Evolutionary conservation across 2,113 vertebrate species (phyloP).

Genomic region (Aepyceros melampus): DNA sequence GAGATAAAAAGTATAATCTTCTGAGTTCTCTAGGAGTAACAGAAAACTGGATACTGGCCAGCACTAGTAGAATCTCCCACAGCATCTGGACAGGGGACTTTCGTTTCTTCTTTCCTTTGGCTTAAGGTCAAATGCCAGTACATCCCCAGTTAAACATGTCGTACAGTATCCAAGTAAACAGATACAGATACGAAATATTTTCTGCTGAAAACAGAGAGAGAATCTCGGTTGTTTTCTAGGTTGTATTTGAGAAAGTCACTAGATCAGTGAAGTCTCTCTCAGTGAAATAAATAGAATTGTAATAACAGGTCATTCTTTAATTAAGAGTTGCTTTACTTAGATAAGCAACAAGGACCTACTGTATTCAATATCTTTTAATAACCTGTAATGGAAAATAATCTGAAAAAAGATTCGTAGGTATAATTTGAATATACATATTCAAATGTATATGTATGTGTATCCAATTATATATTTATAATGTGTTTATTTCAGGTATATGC

Average conservation of each 20-base stretch:
- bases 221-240: neutral
- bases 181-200: neutral
- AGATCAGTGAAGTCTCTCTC: neutral
- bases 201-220: neutral
- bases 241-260: neutral
- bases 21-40: neutral
- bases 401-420: neutral
- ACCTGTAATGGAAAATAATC: neutral
- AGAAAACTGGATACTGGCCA: neutral
- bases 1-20: neutral
- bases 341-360: neutral
- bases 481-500: neutral
- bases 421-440: neutral
- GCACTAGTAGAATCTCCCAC: neutral
- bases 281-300: neutral
- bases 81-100: neutral
- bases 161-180: neutral
- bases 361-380: neutral
- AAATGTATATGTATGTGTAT: neutral
- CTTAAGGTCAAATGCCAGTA: neutral
- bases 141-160: neutral
- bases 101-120: neutral
- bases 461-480: neutral
- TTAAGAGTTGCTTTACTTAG: neutral
- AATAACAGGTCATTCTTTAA: neutral